Base-by-base conservation (phyloP, 2,888 invertebrate species). In the Phragmatobia fuliginosa region DNA sequence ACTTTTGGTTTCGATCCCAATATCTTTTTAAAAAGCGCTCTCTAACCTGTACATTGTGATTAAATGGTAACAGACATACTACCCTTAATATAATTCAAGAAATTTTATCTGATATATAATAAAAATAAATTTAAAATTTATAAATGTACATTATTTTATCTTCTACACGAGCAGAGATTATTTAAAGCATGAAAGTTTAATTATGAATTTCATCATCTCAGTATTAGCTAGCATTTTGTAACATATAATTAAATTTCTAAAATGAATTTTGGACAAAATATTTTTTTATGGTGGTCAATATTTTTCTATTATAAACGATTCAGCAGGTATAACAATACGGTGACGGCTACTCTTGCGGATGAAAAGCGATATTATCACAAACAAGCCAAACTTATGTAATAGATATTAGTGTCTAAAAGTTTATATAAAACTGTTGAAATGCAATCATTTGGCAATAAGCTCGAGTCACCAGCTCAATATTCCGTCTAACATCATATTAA, bases 151-250 rank as follows among this genome's bases (percentile, higher is more conserved):
- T 60, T 8, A 38, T 38, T 66, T n/a, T 10, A n/a, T 71, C 67
- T 61, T 69, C 41, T 72, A 74, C 66, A 62, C 41, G 70, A 77
- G 71, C 78, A 71, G 74, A 80, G 73, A 70, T 67, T 60, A 61
- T 74, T 66, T 70, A 75, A 76, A 81, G 77, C 75, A 74, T 79
- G 74, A 79, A 77, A 73, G 72, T 18, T 25, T 72, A 70, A 76
- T 79, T 66, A 72, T 71, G 67, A 82, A 82, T 82, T 82, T 83
- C 78, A 85, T 88, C 87, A 87, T 88, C 89, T 90, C 93, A 93
- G 93, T 93, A 93, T 93, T 93, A 93, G 84, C 78, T 91, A 92
- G 91, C 85, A 90, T 87, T 90, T 87, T 88, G 81, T 93, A 93
- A 89, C 89, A 82, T 89, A 88, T 83, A 91, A 92, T 93, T 92